Evolutionary conservation across 2,113 vertebrate species (phyloP).

Genomic region (Laticauda laticaudata): DNA sequence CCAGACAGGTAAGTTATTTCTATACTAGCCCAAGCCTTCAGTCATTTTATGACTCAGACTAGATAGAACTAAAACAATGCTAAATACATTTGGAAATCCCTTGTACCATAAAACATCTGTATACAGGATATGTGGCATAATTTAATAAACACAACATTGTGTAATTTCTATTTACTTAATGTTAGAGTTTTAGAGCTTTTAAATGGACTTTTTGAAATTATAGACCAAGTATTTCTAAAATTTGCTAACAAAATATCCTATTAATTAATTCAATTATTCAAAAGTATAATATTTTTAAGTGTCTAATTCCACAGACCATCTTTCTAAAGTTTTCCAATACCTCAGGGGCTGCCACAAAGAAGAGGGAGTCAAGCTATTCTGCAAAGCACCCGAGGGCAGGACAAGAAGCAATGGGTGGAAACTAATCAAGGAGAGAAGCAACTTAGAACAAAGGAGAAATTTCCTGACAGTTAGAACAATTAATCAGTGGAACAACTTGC

Average conservation of each 20-base stretch:
- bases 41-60: neutral
- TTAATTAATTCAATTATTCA: neutral
- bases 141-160: neutral
- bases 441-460: too few species aligned
- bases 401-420: too few species aligned
- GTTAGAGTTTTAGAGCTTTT: neutral
- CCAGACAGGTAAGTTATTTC: neutral
- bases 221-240: neutral
- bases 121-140: neutral
- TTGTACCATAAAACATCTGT: neutral
- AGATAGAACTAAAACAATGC: neutral
- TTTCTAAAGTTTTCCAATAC: neutral
- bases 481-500: too few species aligned
- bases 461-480: too few species aligned
- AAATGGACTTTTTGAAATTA: neutral
- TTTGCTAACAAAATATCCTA: neutral
- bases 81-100: neutral
- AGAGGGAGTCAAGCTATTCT: too few species aligned
- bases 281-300: conserved; percentile 12
- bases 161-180: neutral
- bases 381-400: too few species aligned
- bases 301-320: neutral
- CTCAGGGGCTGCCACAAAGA: too few species aligned
- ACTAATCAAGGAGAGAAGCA: too few species aligned
- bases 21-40: neutral